Conservation (phyloP, 2,113 vertebrate genomes). For the Pteronura brasiliensis region DNA sequence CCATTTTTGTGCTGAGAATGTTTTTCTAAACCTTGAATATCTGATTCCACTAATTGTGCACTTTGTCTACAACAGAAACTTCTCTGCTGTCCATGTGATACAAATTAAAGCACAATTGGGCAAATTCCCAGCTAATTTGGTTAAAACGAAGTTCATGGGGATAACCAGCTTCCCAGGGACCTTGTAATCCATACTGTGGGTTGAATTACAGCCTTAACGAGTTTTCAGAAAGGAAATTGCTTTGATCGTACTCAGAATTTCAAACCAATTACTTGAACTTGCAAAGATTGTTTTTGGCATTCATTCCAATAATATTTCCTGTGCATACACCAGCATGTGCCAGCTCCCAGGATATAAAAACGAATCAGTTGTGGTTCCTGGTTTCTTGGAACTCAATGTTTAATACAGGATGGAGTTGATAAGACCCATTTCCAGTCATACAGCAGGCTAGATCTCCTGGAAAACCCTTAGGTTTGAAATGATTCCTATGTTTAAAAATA, state of each 20-base stretch:
- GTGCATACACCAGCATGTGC: neutral
- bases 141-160: neutral
- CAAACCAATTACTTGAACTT: neutral
- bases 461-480: neutral
- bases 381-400: neutral
- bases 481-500: neutral
- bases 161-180: neutral
- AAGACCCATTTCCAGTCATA: neutral
- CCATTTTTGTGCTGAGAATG: neutral
- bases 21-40: neutral
- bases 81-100: neutral
- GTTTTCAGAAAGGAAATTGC: slow-evolving; percentile 16
- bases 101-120: neutral
- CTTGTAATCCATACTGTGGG: neutral
- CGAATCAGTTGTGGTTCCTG: neutral
- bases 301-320: neutral
- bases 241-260: slow-evolving; percentile 10
- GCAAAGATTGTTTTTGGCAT: neutral
- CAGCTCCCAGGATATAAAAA: neutral
- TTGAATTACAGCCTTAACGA: neutral
- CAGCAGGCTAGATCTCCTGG: neutral
- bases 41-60: neutral
- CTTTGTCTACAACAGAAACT: neutral
- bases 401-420: neutral
- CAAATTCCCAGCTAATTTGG: neutral